Percentiles rank a stretch among this genome's conserved stretches.
Evolutionary conservation across 2,888 invertebrate species (phyloP).

Genomic region (Andrena haemorrhoa): DNA sequence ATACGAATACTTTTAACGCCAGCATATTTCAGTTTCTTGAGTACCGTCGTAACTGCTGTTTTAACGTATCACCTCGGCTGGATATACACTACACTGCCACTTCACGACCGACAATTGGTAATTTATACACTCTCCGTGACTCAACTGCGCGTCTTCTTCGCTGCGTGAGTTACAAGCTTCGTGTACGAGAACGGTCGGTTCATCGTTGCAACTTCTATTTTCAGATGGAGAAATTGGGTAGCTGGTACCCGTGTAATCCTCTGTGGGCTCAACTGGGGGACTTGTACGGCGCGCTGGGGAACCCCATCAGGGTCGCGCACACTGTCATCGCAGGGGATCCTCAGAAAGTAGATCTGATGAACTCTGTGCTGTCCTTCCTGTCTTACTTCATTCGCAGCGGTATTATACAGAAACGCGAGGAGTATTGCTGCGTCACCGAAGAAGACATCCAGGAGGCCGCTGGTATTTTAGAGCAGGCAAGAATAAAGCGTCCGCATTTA

Average conservation of each 20-base stretch:
- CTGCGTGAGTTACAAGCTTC: neutral
- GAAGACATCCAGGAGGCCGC: constrained; percentile 79
- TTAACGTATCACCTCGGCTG: constrained; percentile 96
- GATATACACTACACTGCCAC: constrained; percentile 90
- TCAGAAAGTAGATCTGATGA: constrained; percentile 88
- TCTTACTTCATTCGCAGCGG: constrained; percentile 92
- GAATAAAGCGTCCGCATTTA: constrained; percentile 71
- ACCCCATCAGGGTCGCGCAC: constrained; percentile 91
- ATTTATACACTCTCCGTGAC: constrained; percentile 30
- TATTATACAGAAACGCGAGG: constrained; percentile 76
- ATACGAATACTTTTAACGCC: neutral
- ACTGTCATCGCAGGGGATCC: constrained; percentile 91
- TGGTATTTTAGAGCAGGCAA: constrained; percentile 71
- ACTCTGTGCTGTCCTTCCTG: constrained; percentile 91
- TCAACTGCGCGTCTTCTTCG: neutral
- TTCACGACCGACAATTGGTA: constrained; percentile 78
- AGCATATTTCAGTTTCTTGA: constrained; percentile 90
- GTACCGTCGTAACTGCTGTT: constrained; percentile 94
- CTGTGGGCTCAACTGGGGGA: constrained; percentile 96
- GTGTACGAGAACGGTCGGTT: neutral
- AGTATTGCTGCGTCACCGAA: constrained; percentile 74
- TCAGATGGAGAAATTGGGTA: constrained; percentile 86
- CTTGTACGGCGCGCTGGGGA: constrained; percentile 93
- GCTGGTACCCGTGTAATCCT: constrained; percentile 93
- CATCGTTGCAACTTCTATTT: constrained; percentile 23